Percentiles rank a stretch among this genome's conserved stretches.
Conservation (phyloP, 2,888 invertebrate genomes). For the Tipula vernalis region DNA sequence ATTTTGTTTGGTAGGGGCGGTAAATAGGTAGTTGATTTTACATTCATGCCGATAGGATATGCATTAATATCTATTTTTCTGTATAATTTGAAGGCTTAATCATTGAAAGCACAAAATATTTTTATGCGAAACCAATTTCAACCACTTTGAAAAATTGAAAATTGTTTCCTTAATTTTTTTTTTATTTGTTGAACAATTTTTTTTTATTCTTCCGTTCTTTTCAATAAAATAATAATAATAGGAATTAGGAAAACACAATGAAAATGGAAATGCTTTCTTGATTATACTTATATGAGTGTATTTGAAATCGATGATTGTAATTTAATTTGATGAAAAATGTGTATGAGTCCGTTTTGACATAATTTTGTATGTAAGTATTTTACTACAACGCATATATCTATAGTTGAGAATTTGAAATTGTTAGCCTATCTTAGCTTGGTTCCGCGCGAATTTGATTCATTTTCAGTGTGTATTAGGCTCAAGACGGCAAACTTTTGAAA, state of each 20-base stretch:
- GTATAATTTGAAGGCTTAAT: neutral
- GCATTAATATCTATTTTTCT: neutral
- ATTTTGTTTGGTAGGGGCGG: neutral
- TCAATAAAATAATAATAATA: neutral
- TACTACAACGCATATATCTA: too few relatives aligned
- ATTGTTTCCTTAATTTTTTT: neutral
- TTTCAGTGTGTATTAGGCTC: too few relatives aligned
- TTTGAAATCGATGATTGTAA: neutral
- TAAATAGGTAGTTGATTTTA: neutral
- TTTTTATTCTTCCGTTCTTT: neutral
- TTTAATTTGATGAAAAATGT: neutral
- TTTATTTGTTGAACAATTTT: neutral
- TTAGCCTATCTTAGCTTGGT: too few relatives aligned
- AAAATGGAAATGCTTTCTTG: neutral
- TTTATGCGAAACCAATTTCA: neutral
- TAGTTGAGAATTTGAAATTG: too few relatives aligned
- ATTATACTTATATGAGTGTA: neutral
- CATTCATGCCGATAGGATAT: neutral
- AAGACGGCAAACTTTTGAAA: too few relatives aligned
- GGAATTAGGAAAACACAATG: neutral
- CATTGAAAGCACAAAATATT: neutral
- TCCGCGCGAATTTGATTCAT: too few relatives aligned
- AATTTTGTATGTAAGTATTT: too few relatives aligned
- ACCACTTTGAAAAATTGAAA: neutral
- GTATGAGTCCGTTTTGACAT: neutral